Percentiles rank a stretch among this genome's conserved stretches.
Evolutionary conservation across 2,113 vertebrate species (phyloP).

Genomic region (Rallus limicola): DNA sequence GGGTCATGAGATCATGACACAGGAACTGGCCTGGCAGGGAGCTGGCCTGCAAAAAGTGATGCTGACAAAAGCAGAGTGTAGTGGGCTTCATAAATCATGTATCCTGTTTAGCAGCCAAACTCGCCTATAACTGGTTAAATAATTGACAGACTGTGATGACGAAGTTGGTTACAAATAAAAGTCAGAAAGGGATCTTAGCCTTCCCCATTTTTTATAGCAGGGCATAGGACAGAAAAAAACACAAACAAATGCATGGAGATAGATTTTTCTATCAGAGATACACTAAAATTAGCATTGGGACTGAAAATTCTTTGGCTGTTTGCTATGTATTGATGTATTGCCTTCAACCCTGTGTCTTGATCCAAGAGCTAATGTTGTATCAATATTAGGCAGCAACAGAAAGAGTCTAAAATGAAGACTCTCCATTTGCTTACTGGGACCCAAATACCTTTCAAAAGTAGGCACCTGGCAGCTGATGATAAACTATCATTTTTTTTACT

Average conservation of each 20-base stretch:
- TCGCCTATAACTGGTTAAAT: neutral
- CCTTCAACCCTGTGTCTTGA: neutral
- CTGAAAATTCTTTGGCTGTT: neutral
- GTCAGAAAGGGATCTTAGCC: neutral
- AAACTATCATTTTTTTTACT: neutral
- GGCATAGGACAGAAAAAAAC: neutral
- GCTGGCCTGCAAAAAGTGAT: neutral
- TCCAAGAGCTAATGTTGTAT: neutral
- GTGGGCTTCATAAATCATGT: neutral
- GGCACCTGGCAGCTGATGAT: neutral
- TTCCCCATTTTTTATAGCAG: neutral
- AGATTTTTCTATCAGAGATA: neutral
- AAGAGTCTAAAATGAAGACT: neutral
- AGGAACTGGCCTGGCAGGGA: neutral
- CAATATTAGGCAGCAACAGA: neutral
- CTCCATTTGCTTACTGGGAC: neutral
- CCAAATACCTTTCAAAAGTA: neutral
- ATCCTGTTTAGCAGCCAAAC: neutral
- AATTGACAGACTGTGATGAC: neutral
- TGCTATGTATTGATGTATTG: neutral
- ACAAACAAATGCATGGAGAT: neutral
- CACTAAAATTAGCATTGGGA: neutral
- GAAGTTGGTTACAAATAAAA: neutral
- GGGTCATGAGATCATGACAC: neutral
- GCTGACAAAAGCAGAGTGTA: neutral